Base-by-base conservation (phyloP, 2,888 invertebrate species). In the Epistrophella euchroma region DNA sequence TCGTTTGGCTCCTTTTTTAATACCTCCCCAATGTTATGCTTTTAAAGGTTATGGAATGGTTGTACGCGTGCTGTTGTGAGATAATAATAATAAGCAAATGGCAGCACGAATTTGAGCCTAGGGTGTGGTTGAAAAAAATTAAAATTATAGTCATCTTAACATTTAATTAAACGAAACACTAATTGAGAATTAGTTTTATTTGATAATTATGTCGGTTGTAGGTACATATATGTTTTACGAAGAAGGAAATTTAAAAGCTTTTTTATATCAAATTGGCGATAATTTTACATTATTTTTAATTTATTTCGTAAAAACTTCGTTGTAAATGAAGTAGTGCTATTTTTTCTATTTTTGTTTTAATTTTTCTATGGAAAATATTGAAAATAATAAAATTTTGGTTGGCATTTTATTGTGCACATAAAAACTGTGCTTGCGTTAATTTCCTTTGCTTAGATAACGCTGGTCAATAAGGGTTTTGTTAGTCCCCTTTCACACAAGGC, bases 101-200 rank as follows among this genome's bases (percentile, higher is more conserved):
- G 2, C 17, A 45, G 45, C n/a, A 45, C 17, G 10, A 45, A 17
- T 17, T 45, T 45, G 9, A 17, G 17, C 45, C 45, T 9, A 17
- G 17, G 45, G 45, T 17, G 45, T 45, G 45, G 45, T 45, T 25
- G 2, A 43, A 9, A 22, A 62, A 50, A 52, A 25, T 50, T 66
- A 28, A 28, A 28, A 6, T 4, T 28, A 4, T 0, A 73, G 60
- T 62, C 60, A 73, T 73, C 45, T 78, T 45, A 73, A 72, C 68
- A 40, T 78, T 78, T 77, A 60, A 75, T 84, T 75, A n/a, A n/a
- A 64, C 55, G 45, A 58, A 64, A 22, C 56, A 78, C 83, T 78
- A 83, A 83, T 70, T 83, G 62, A 78, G 64, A 74, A 74, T 74
- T 83, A 64, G 62, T 62, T 83, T 62, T 45, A 17, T 35, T 58